Base-by-base conservation (phyloP, 64 coral and sea anemone species). In the Pachyseris speciosa region DNA sequence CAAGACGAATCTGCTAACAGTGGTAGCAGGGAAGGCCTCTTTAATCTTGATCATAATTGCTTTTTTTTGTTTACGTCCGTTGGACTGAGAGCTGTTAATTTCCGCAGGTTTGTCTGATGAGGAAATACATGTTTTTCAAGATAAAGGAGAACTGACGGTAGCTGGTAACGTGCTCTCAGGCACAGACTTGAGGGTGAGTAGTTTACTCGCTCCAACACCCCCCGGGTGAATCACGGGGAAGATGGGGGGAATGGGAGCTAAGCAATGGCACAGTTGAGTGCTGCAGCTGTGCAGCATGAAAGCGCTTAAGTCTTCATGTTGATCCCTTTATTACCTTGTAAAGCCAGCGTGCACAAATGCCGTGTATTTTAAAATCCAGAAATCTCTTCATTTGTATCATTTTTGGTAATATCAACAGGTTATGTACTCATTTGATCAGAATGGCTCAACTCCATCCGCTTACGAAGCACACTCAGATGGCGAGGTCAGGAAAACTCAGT, bases 381-480 rank as follows among this genome's bases (percentile, higher is more conserved):
- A n/a, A n/a, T n/a, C n/a, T n/a, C n/a, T 19, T 83, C 32, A 37
- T 67, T 27, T 69, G 22, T 87, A 17, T 17, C 45, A 5, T 25
- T 81, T 90, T 88, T 78, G 8, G 34, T 94, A 15, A 51, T 95
- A 55, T 37, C 67, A 71, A 71, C 64, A 93, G 93, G 55, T 99
- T 48, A 84, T 83, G 36, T 95, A 99, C 74, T 93, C 85, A 15
- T 87, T 92, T 79, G 93, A 99, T 80, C 80, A 92, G 55, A 90
- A 66, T 65, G 71, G 86, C 10, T 80, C 91, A 24, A 73, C 70
- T 26, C 81, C 85, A 6, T 95, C 93, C 22, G 84, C 89, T 59
- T 98, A 98, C 67, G 93, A 98, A 85, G 93, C 96, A 33, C 90
- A 98, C 49, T 98, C 96, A 0, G 96, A 98, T 63, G 91, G 86